These are phyloP conservation scores for Megaleporinus macrocephalus DNA, from an alignment of 2,113 vertebrate species.

Conservation along the genomic window DNA sequence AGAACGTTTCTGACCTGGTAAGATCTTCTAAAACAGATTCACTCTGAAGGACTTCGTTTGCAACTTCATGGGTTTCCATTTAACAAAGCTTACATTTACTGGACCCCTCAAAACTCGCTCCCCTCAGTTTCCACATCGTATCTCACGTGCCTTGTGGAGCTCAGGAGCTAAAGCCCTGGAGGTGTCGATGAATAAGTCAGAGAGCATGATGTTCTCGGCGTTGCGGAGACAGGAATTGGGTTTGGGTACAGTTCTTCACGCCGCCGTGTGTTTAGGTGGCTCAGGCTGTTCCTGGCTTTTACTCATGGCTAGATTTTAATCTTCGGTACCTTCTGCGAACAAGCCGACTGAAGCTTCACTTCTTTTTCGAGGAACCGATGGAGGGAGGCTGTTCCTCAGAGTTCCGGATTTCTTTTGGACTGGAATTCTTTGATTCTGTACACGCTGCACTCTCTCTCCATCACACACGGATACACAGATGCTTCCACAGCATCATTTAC, in stretches of 20 bases:
- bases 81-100: too few relatives aligned
- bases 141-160: too few relatives aligned
- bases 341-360: background rate
- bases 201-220: background rate
- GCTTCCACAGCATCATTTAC: slow-evolving; percentile 39
- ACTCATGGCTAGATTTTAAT: background rate
- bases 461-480: slow-evolving; percentile 3
- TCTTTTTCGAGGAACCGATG: background rate
- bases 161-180: too few relatives aligned
- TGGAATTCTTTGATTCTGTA: slow-evolving; percentile 3
- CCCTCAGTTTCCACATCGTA: too few relatives aligned
- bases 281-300: background rate
- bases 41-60: too few relatives aligned
- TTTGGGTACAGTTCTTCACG: background rate
- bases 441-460: background rate
- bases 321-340: background rate
- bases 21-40: too few relatives aligned
- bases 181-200: too few relatives aligned
- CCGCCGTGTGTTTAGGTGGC: background rate
- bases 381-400: background rate
- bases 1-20: too few relatives aligned
- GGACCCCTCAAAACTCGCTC: too few relatives aligned
- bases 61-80: too few relatives aligned
- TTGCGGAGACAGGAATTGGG: background rate
- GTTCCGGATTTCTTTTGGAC: background rate